phyloP scores from a whole-genome alignment of 2,797 vertebrate genomes.

The Phylloscopus collybita region DNA sequence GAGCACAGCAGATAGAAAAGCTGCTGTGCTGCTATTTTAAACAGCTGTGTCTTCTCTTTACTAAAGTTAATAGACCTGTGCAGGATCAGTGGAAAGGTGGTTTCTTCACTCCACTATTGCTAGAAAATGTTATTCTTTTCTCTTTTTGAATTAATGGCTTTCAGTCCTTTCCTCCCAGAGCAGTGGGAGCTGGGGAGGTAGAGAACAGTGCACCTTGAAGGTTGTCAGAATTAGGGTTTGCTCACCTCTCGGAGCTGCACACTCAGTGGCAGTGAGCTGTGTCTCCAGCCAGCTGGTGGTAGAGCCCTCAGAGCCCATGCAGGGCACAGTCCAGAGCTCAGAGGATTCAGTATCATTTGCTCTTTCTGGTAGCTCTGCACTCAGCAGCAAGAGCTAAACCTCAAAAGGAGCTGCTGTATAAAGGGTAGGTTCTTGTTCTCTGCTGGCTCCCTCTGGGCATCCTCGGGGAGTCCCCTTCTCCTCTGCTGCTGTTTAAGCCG shows the following conservation, averaged over 20 bases:
- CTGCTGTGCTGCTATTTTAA: slow-evolving; percentile 5
- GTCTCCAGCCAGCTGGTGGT: background rate
- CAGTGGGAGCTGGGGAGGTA: background rate
- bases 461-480: background rate
- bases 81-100: background rate
- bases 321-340: background rate
- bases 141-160: background rate
- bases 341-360: background rate
- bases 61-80: background rate
- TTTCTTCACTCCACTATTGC: background rate
- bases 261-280: background rate
- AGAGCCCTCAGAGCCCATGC: background rate
- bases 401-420: background rate
- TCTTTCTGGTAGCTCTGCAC: background rate
- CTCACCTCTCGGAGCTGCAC: background rate
- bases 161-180: background rate
- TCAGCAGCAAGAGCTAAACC: background rate
- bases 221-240: background rate
- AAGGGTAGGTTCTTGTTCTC: background rate
- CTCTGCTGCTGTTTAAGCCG: rapidly evolving
- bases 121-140: background rate
- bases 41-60: background rate
- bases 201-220: rapidly evolving
- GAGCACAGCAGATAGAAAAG: background rate
- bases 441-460: background rate